Evolutionary conservation across 2,113 vertebrate species (phyloP).

Genomic region (Ramphastos sulfuratus): DNA sequence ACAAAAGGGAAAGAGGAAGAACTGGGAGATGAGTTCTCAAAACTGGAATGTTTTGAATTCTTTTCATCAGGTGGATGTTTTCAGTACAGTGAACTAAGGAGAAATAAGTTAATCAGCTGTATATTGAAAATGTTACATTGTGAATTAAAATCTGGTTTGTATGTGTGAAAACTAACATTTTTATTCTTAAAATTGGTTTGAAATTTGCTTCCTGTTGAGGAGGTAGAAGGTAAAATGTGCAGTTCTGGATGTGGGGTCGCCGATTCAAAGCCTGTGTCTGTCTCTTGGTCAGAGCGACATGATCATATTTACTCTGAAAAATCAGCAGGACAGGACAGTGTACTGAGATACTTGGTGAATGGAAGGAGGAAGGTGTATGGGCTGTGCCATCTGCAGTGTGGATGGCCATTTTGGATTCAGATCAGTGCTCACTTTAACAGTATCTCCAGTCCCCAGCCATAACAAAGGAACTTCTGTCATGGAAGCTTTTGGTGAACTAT

Average conservation of each 20-base stretch:
- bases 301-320: neutral
- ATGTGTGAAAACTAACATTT: neutral
- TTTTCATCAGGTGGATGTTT: neutral
- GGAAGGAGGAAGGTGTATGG: neutral
- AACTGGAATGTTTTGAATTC: neutral
- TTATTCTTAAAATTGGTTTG: neutral
- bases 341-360: neutral
- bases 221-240: neutral
- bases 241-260: neutral
- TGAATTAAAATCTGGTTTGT: neutral
- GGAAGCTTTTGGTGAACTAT: neutral
- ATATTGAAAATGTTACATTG: neutral
- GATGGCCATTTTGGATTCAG: neutral
- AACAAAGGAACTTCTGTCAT: neutral
- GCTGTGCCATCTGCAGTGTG: neutral
- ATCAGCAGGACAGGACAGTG: neutral
- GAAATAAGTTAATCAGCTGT: neutral
- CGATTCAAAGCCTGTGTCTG: neutral
- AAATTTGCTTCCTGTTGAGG: neutral
- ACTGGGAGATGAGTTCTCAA: neutral
- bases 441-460: neutral
- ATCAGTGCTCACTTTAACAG: neutral
- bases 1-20: neutral
- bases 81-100: neutral
- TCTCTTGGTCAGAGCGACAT: neutral